Evolutionary conservation across 2,113 vertebrate species (phyloP).

Genomic region (Synchiropus splendidus): DNA sequence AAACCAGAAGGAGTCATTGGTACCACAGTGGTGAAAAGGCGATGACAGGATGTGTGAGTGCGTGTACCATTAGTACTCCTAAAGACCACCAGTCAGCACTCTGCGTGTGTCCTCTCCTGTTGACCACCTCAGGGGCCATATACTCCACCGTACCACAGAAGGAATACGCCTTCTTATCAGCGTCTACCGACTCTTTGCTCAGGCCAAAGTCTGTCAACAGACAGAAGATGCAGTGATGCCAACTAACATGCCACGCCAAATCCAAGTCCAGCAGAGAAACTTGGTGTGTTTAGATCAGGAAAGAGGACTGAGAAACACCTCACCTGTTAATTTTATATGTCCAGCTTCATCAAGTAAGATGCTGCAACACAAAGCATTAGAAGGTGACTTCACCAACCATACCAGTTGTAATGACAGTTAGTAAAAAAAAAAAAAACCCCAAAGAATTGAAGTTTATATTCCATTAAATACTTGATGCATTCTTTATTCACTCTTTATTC

Average conservation of each 20-base stretch:
- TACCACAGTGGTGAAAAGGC: neutral
- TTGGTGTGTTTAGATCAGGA: neutral
- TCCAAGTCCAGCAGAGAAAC: no score
- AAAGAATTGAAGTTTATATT: no score
- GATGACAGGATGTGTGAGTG: neutral
- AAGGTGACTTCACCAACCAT: no score
- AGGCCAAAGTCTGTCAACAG: constrained; percentile 86
- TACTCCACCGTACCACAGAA: constrained; percentile 99
- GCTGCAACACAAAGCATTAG: constrained; percentile 82
- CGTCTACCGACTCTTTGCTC: constrained; percentile 98
- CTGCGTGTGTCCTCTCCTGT: constrained; percentile 95
- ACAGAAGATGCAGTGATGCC: neutral
- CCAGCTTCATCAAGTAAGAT: constrained; percentile 99
- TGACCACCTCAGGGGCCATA: constrained; percentile 98
- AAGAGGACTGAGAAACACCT: constrained; percentile 3
- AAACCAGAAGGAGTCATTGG: constrained; percentile 1
- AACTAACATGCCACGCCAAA: no score
- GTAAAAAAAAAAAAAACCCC: no score
- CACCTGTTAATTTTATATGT: constrained; percentile 99
- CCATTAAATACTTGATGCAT: no score
- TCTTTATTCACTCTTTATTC: no score
- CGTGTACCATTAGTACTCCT: constrained; percentile 89
- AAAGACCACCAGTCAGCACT: constrained; percentile 99
- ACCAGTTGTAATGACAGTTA: no score
- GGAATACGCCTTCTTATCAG: constrained; percentile 97